Evolutionary conservation across 2,888 invertebrate genomes (phyloP).

Genomic region (Polydrusus cervinus): DNA sequence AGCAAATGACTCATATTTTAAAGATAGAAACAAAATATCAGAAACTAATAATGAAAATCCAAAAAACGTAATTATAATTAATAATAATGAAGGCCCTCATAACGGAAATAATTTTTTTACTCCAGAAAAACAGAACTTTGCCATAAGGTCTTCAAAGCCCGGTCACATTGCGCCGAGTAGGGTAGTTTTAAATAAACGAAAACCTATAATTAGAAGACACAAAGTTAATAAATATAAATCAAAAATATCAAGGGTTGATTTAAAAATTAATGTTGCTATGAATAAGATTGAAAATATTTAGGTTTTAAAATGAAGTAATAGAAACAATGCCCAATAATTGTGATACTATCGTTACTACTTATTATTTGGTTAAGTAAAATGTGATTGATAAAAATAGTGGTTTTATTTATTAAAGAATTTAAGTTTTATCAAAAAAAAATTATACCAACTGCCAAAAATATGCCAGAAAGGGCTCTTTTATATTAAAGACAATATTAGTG

Average conservation of each 20-base stretch:
- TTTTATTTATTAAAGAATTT: no score
- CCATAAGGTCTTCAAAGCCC: background rate
- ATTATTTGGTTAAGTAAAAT: slow-evolving; percentile 2
- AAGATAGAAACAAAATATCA: background rate
- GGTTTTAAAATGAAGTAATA: background rate
- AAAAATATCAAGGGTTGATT: slow-evolving; percentile 33
- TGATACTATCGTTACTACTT: background rate
- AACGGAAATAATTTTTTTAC: slow-evolving; percentile 15
- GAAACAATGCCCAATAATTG: background rate
- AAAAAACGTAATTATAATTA: slow-evolving; percentile 40
- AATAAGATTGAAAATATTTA: slow-evolving; percentile 32
- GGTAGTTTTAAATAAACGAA: slow-evolving; percentile 15
- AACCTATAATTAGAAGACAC: background rate
- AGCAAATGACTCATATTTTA: background rate
- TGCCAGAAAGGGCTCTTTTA: no score
- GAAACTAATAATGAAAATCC: background rate
- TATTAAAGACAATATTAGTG: no score
- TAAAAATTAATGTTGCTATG: slow-evolving; percentile 32
- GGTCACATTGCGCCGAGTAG: background rate
- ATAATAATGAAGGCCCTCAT: slow-evolving; percentile 25
- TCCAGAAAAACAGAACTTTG: background rate
- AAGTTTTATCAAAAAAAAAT: no score
- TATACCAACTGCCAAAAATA: no score
- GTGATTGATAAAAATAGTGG: no score
- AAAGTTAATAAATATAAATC: background rate